A percentile compares a stretch with the other conserved stretches of the same genome.
phyloP scores from a whole-genome alignment of 2,797 vertebrate genomes.

The Muscicapa comitata region DNA sequence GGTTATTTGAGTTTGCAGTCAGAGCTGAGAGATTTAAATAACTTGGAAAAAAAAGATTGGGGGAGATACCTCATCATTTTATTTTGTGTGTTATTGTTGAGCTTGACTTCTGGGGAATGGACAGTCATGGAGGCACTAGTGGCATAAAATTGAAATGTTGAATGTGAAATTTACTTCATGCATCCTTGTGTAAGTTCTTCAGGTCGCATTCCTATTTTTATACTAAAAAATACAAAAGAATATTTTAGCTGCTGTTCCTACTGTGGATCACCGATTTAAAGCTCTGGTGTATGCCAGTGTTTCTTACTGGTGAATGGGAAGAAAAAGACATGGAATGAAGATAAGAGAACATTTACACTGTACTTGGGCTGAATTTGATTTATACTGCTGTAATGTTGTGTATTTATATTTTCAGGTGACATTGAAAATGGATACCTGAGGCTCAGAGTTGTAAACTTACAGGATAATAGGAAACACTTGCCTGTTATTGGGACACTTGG shows the following conservation, averaged over 20 bases:
- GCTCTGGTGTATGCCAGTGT: not conserved
- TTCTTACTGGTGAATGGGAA: not conserved
- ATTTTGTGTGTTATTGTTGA: not conserved
- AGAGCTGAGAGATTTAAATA: not conserved
- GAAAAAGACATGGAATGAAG: not conserved
- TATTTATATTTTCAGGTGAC: conserved; percentile 73
- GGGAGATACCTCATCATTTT: not conserved
- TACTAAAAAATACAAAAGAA: not conserved
- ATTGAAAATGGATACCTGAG: conserved; percentile 80
- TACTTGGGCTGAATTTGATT: not conserved
- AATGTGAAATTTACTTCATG: not conserved
- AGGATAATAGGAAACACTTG: conserved; percentile 72
- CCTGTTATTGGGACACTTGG: conserved; percentile 75
- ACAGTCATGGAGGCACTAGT: not conserved
- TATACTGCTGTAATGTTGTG: not conserved
- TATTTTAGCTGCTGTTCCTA: not conserved
- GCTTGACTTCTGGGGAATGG: not conserved
- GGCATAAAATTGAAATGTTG: not conserved
- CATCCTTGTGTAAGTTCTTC: not conserved
- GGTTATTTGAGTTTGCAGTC: not conserved
- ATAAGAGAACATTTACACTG: not conserved
- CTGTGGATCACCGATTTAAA: not conserved
- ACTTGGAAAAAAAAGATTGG: not conserved
- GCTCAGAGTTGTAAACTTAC: conserved; percentile 77
- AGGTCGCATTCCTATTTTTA: not conserved